These are phyloP conservation scores for Bambusicola thoracicus DNA, from an alignment of 2,113 vertebrate genomes.

Conservation along the genomic window DNA sequence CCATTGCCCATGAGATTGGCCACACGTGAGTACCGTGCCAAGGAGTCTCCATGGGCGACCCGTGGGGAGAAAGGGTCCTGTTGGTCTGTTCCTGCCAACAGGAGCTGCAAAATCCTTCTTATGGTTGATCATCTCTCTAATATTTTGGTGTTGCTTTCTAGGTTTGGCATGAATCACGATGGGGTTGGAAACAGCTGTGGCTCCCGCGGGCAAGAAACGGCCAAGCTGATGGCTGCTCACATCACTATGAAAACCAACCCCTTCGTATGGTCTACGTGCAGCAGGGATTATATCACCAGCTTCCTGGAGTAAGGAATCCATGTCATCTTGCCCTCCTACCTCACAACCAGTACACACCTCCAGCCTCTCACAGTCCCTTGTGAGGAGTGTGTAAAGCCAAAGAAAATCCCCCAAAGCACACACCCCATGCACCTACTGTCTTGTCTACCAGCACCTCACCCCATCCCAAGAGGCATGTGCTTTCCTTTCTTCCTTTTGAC, in stretches of 20 bases:
- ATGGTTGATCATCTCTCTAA: rapidly evolving
- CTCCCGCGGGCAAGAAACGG: constrained; percentile 92
- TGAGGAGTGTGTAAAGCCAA: neutral
- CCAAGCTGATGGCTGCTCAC: constrained; percentile 98
- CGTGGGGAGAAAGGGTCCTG: neutral
- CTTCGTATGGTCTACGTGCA: constrained; percentile 96
- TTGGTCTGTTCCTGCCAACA: neutral
- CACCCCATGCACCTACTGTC: neutral
- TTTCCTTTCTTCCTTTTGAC: neutral
- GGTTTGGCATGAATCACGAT: constrained; percentile 99
- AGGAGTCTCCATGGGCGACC: neutral
- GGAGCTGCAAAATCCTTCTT: neutral
- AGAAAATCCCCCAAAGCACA: neutral
- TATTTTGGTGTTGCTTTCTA: constrained; percentile 42
- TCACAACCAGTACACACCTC: neutral
- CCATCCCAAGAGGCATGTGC: neutral
- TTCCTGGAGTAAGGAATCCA: constrained; percentile 92
- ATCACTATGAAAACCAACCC: constrained; percentile 99
- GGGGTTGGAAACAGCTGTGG: constrained; percentile 95
- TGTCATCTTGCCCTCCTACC: neutral
- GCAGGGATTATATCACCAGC: constrained; percentile 98
- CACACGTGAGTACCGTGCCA: constrained; percentile 88
- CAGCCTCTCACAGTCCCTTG: neutral
- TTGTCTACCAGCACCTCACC: neutral
- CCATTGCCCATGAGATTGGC: constrained; percentile 98